These are phyloP conservation scores for Amblyjoppa proteus DNA, from an alignment of 2,888 invertebrate species.

Conservation along the genomic window DNA sequence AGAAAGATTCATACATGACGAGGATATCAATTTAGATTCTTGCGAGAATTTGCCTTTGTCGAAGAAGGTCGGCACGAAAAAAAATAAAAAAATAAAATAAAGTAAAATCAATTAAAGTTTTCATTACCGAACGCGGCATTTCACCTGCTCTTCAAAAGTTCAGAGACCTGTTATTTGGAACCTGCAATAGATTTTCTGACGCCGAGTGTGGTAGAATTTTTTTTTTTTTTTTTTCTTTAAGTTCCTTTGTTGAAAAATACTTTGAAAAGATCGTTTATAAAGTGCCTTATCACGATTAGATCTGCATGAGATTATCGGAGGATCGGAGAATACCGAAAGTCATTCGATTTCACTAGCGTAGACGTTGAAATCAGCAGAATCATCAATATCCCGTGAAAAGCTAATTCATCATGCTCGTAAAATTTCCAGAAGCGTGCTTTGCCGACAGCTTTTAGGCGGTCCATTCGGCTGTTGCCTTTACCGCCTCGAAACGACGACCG, in stretches of 20 bases:
- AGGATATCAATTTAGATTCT: background rate
- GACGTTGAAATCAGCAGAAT: constrained; percentile 26
- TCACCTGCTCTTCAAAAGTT: background rate
- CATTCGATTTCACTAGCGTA: background rate
- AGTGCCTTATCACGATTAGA: background rate
- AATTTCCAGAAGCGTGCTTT: background rate
- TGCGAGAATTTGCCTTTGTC: background rate
- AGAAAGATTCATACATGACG: background rate
- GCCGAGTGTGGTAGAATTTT: background rate
- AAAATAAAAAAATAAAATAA: background rate
- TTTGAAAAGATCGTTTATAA: background rate
- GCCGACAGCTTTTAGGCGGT: constrained; percentile 7
- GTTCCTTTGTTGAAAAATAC: background rate
- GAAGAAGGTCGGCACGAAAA: background rate
- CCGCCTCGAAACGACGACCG: constrained; percentile 50
- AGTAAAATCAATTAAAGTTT: background rate
- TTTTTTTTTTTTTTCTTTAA: background rate
- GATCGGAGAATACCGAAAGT: background rate
- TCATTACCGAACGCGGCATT: background rate
- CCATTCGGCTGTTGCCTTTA: constrained; percentile 25
- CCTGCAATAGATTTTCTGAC: background rate
- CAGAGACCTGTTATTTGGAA: background rate
- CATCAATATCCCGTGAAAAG: constrained; percentile 20
- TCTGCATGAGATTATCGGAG: background rate
- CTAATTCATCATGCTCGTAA: constrained; percentile 18